Percentiles rank a stretch among this genome's conserved stretches.
These are phyloP conservation scores for Suillia variegata DNA, from an alignment of 2,888 invertebrate species.

Conservation along the genomic window DNA sequence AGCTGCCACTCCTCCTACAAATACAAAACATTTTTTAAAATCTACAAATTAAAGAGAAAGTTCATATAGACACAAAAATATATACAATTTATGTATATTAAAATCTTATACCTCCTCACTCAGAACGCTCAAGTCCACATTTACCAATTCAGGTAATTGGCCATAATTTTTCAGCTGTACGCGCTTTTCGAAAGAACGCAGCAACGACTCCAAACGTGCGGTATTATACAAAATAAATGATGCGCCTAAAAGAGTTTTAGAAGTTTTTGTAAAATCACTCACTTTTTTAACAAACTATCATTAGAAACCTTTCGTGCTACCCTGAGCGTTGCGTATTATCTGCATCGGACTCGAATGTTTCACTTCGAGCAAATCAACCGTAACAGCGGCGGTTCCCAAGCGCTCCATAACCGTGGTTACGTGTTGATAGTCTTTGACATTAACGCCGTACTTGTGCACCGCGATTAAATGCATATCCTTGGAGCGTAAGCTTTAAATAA, in stretches of 20 bases:
- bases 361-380: conserved; percentile 72
- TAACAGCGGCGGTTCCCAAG: conserved; percentile 70
- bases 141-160: conserved; percentile 64
- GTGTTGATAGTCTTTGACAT: conserved; percentile 61
- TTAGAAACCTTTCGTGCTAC: conserved; percentile 52
- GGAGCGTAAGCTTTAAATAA: conserved; percentile 63
- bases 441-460: conserved; percentile 71
- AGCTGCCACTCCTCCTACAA: conserved; percentile 80
- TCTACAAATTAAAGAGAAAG: conserved; percentile 17
- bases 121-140: conserved; percentile 69
- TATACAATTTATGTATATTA: neutral
- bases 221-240: conserved; percentile 80
- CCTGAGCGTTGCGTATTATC: conserved; percentile 58
- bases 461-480: conserved; percentile 71
- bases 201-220: conserved; percentile 71
- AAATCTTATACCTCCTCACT: conserved; percentile 67
- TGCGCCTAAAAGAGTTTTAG: too few species aligned
- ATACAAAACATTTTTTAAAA: conserved; percentile 31
- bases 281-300: neutral
- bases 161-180: conserved; percentile 67
- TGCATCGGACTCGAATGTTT: conserved; percentile 67
- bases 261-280: conserved; percentile 33
- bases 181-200: conserved; percentile 68
- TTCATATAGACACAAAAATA: too few species aligned
- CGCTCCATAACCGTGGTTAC: conserved; percentile 66